These are phyloP conservation scores for Oreochromis aureus DNA, from an alignment of 2,113 vertebrate species.

Conservation along the genomic window DNA sequence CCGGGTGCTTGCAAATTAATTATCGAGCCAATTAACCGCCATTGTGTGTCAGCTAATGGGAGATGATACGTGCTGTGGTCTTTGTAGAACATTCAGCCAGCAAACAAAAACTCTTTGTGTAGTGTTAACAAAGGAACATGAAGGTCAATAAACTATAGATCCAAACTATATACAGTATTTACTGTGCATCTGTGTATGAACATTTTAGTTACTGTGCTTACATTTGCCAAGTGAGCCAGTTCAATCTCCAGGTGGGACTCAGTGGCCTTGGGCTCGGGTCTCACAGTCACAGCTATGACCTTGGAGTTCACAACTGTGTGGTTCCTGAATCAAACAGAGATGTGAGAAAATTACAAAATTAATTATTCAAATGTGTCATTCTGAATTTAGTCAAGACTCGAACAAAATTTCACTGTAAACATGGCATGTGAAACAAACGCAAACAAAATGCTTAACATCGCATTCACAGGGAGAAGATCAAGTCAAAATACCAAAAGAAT, in stretches of 20 bases:
- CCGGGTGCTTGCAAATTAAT: slow-evolving; percentile 58
- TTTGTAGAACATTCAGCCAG: neutral
- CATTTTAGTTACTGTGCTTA: slow-evolving; percentile 72
- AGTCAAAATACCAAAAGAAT: neutral
- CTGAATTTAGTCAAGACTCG: neutral
- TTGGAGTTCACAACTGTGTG: slow-evolving; percentile 96
- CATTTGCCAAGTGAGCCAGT: slow-evolving; percentile 92
- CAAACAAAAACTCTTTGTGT: neutral
- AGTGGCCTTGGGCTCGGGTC: slow-evolving; percentile 86
- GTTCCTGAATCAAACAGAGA: slow-evolving; percentile 79
- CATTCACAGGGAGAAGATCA: neutral
- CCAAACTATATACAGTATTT: neutral
- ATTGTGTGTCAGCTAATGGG: slow-evolving; percentile 47
- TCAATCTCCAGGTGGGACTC: slow-evolving; percentile 94
- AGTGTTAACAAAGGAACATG: neutral
- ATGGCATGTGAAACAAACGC: neutral
- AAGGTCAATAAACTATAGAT: neutral
- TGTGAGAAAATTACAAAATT: neutral
- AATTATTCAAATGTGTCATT: neutral
- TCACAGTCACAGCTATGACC: slow-evolving; percentile 95
- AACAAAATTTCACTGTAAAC: neutral
- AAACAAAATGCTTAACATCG: fast-evolving
- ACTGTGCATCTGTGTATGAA: neutral
- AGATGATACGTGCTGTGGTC: slow-evolving; percentile 19
- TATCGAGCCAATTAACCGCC: slow-evolving; percentile 61